Evolutionary conservation across 1,140 invertebrate species (phyloP), one percentile per base, ranked within the genome.

Genomic region (Eumeta japonica): DNA sequence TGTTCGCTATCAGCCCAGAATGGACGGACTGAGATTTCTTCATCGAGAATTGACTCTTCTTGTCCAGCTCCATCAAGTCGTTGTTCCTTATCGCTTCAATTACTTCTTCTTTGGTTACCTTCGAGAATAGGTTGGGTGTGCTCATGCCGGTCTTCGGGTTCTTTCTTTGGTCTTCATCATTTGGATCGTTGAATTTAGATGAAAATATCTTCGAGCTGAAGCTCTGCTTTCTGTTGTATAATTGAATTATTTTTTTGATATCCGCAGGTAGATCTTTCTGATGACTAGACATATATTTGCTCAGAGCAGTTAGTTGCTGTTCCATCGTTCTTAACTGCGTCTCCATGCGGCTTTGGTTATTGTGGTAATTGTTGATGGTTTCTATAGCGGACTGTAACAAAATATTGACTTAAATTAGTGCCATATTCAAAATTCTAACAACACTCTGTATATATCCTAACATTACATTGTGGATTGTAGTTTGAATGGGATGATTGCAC

Each of bases 21-120:
- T 76, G 71, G 7, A 75, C 70, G 0, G 73, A 76, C 30, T 66
- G 63, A 0, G 75, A 77, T 20, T 77, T 77, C 48, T 76, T 76
- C 62, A 76, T 62, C 16, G 63, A 27, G 37, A 75, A 64, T n/a
- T 65, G 61, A 24, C n/a, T 24, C 44, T 58, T 68, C 17, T 58
- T 49, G 16, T 75, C 70, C 5, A 40, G 57, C 7, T 60, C 52
- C 1, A 56, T 12, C 20, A 24, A 7, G 20, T 24, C 20, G n/a
- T n/a, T n/a, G n/a, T n/a, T n/a, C n/a, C n/a, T n/a, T n/a, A n/a
- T n/a, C n/a, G n/a, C n/a, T n/a, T n/a, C n/a, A n/a, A n/a, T n/a
- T 1, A 67, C 46, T 1, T 68, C 64, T 36, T 77, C 62, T 44
- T 52, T 57, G 2, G 35, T 38, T 16, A 58, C 58, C 48, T 72